Evolutionary conservation across 2,797 vertebrate species (phyloP).

Genomic region (Mormyrus hasselquistii): DNA sequence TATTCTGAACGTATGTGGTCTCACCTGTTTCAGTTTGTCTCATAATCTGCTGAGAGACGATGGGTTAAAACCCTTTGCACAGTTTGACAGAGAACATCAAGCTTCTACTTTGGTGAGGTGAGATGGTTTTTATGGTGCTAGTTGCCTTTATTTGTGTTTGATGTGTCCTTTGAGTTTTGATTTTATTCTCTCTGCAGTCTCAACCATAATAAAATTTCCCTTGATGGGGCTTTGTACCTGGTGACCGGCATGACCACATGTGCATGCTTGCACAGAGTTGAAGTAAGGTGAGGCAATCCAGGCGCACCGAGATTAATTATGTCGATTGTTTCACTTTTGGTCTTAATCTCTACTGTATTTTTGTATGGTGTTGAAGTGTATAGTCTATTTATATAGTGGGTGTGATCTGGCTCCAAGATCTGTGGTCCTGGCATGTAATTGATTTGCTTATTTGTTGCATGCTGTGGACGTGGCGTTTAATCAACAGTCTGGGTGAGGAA

Average conservation of each 20-base stretch:
- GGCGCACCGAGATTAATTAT: background rate
- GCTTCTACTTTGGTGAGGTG: conserved; percentile 67
- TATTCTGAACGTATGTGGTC: background rate
- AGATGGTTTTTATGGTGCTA: conserved; percentile 39
- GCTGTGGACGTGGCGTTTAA: conserved; percentile 12
- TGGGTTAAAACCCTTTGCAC: conserved; percentile 58
- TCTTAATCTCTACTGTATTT: background rate
- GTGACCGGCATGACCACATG: conserved; percentile 51
- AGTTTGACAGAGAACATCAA: conserved; percentile 52
- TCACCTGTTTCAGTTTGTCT: conserved; percentile 62
- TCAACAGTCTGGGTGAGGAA: conserved; percentile 60
- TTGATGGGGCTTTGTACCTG: conserved; percentile 60
- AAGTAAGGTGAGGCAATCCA: conserved; percentile 57
- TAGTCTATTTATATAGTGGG: background rate
- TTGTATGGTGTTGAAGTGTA: background rate
- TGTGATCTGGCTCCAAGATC: too few species aligned
- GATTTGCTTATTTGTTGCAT: background rate
- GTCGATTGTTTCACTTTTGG: background rate
- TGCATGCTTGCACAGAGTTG: conserved; percentile 47
- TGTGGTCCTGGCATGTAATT: background rate
- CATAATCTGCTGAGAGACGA: conserved; percentile 65
- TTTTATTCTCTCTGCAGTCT: conserved; percentile 56
- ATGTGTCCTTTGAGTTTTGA: conserved; percentile 4
- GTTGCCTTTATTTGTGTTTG: background rate
- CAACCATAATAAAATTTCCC: conserved; percentile 65